A percentile compares a stretch with the other conserved stretches of the same genome.
Conservation (phyloP, 2,888 invertebrate species). For the Ischnus inquisitorius region DNA sequence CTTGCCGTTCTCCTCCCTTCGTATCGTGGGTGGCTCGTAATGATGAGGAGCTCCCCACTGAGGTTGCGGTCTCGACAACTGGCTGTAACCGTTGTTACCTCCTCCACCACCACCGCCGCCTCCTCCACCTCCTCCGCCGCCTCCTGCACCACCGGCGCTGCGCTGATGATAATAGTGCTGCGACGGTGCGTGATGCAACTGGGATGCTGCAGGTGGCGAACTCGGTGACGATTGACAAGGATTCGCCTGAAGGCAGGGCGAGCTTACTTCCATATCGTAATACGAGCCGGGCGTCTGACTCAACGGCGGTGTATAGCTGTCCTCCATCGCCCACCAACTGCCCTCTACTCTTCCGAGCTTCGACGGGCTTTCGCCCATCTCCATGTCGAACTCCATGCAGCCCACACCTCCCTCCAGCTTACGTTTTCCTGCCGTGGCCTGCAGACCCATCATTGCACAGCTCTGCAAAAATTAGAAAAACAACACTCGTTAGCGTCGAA, state of each 20-base stretch:
- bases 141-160: conserved; percentile 3
- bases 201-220: conserved; percentile 66
- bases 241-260: conserved; percentile 81
- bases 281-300: conserved; percentile 79
- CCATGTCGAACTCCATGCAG: conserved; percentile 86
- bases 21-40: conserved; percentile 90
- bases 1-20: conserved; percentile 95
- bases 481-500: background rate
- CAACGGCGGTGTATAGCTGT: conserved; percentile 79
- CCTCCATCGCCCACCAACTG: conserved; percentile 85
- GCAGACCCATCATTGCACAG: conserved; percentile 92
- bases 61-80: conserved; percentile 84
- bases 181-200: conserved; percentile 67
- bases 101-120: conserved; percentile 41
- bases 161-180: conserved; percentile 72
- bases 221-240: conserved; percentile 77
- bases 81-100: conserved; percentile 80
- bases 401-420: conserved; percentile 87
- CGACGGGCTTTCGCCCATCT: conserved; percentile 87
- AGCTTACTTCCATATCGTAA: conserved; percentile 82
- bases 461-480: conserved; percentile 83
- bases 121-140: too few species aligned
- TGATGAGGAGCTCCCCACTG: conserved; percentile 82
- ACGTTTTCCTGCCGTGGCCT: conserved; percentile 91
- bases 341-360: conserved; percentile 86